phyloP scores from a whole-genome alignment of 2,888 invertebrate species.

The Meliscaeva auricollis region DNA sequence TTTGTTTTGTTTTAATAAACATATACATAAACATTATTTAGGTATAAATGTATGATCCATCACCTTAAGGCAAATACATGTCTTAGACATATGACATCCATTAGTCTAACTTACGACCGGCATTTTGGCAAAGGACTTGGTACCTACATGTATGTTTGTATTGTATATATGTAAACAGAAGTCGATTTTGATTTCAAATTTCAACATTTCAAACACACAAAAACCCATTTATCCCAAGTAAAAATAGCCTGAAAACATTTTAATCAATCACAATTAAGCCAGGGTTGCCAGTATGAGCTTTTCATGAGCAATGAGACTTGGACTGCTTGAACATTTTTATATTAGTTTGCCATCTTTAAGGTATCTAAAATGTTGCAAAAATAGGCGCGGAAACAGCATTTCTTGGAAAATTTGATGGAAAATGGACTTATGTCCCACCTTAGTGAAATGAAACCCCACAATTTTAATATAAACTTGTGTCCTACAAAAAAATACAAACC shows the following conservation, averaged over 20 bases:
- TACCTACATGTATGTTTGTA: background rate
- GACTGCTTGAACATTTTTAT: background rate
- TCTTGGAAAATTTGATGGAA: too few relatives aligned
- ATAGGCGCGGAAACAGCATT: too few relatives aligned
- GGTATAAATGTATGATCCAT: conserved; percentile 14
- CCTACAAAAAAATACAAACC: too few relatives aligned
- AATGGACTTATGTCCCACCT: too few relatives aligned
- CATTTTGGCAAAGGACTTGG: conserved; percentile 9
- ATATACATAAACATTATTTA: background rate
- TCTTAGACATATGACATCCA: conserved; percentile 39
- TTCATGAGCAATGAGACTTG: background rate
- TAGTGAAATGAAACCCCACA: too few relatives aligned
- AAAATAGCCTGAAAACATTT: conserved; percentile 11
- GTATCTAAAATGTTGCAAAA: too few relatives aligned
- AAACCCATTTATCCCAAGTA: background rate
- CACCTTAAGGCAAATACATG: conserved; percentile 28
- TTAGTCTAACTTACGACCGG: conserved; percentile 35
- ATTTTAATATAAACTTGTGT: too few relatives aligned
- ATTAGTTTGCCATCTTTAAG: too few relatives aligned
- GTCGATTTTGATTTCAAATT: conserved; percentile 37
- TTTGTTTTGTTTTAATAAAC: background rate
- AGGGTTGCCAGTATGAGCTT: conserved; percentile 9
- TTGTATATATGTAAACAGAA: background rate
- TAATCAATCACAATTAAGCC: conserved; percentile 21
- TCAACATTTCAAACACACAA: conserved; percentile 3